These are phyloP conservation scores for Protobothrops flavoviridis DNA, from an alignment of 2,113 vertebrate genomes.

Conservation along the genomic window DNA sequence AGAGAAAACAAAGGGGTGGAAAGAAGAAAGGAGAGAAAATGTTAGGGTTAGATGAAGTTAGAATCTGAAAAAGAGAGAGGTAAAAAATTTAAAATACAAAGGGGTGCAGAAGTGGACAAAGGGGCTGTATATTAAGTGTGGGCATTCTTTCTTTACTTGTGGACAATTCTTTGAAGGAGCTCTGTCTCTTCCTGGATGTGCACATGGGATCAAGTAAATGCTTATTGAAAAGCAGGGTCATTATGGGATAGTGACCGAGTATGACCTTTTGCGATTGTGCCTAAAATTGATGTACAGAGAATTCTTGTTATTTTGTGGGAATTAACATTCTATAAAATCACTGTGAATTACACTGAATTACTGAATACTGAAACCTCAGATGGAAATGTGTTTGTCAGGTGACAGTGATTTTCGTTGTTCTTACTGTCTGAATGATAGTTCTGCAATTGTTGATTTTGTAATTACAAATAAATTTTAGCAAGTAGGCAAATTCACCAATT, in stretches of 20 bases:
- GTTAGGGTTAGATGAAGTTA: not conserved
- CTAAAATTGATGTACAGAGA: not conserved
- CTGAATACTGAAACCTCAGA: not conserved
- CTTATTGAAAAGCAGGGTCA: not conserved
- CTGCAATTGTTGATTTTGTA: not conserved
- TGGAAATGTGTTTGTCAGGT: not conserved
- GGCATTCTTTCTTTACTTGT: not conserved
- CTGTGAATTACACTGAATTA: not conserved
- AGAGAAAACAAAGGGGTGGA: not conserved
- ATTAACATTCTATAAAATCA: not conserved
- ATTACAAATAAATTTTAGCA: not conserved
- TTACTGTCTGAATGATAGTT: not conserved
- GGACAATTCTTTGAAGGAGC: not conserved
- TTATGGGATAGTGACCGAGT: not conserved
- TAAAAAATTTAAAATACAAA: not conserved
- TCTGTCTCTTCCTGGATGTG: not conserved
- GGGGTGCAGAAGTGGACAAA: not conserved
- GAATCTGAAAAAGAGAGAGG: not conserved
- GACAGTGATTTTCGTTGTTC: not conserved
- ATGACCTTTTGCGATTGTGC: not conserved
- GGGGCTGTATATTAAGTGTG: not conserved
- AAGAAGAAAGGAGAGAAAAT: not conserved
- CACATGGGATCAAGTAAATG: not conserved
- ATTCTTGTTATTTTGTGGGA: not conserved
- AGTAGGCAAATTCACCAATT: not conserved